Evolutionary conservation across 2,888 invertebrate species (phyloP).

Genomic region (Pseudanteris insignis): DNA sequence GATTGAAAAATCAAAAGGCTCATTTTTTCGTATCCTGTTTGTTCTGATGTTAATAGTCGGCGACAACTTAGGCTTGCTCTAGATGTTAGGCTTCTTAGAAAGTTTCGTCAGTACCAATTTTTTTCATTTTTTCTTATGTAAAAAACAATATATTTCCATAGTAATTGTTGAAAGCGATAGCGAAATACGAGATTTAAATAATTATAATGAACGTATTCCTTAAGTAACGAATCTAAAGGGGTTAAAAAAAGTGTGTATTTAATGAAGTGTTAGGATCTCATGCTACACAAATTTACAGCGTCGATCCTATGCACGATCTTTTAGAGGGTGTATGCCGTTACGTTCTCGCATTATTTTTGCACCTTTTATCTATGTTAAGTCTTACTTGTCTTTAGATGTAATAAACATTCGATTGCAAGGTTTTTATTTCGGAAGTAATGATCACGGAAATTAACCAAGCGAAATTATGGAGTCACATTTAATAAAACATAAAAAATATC

Average conservation of each 20-base stretch:
- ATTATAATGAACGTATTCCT: not conserved
- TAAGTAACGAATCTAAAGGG: not conserved
- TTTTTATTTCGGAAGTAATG: constrained; percentile 35
- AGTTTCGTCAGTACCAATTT: not conserved
- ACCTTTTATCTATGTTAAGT: constrained; percentile 18
- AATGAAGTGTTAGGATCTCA: not conserved
- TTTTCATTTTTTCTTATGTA: not conserved
- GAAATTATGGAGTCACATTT: constrained; percentile 24
- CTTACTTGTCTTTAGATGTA: constrained; percentile 27
- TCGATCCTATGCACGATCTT: constrained; percentile 30
- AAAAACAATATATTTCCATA: not conserved
- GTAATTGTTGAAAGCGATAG: not conserved
- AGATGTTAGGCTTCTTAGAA: not conserved
- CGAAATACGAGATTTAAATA: not conserved
- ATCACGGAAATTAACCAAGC: constrained; percentile 24
- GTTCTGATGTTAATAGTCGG: not conserved
- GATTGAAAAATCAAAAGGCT: not conserved
- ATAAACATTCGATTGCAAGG: constrained; percentile 29
- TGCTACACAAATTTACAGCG: not conserved
- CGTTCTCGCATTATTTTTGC: constrained; percentile 22
- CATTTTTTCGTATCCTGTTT: not conserved
- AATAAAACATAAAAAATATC: constrained; percentile 13
- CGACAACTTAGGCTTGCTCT: not conserved
- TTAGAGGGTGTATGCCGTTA: constrained; percentile 15
- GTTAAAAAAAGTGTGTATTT: not conserved